A percentile compares a stretch with the other conserved stretches of the same genome.
Evolutionary conservation across 2,888 invertebrate species (phyloP).

Genomic region (Panopea generosa): DNA sequence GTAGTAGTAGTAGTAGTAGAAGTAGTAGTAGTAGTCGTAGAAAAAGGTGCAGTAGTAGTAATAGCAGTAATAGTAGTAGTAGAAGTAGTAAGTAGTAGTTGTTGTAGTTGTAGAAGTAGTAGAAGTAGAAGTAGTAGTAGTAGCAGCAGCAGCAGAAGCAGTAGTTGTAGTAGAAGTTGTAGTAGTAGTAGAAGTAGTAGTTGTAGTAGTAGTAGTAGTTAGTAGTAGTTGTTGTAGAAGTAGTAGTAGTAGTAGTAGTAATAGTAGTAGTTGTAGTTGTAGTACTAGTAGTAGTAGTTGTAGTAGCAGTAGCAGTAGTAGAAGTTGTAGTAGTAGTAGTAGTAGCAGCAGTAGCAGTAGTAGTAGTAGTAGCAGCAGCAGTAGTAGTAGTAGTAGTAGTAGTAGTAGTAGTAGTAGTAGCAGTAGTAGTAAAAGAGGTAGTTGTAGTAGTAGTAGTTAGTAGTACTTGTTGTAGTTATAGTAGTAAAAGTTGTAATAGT

Average conservation of each 20-base stretch:
- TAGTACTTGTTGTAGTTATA: conserved; percentile 3
- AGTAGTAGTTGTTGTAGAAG: background rate
- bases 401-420: conserved; percentile 17
- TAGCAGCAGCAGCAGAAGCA: no score
- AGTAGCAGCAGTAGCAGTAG: conserved; percentile 15
- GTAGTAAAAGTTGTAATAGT: background rate
- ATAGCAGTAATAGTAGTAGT: no score
- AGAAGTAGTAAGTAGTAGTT: no score
- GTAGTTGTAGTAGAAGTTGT: no score
- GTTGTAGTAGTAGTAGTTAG: conserved; percentile 4
- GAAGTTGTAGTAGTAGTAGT: conserved; percentile 39
- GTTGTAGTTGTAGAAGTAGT: no score
- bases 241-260: conserved; percentile 25
- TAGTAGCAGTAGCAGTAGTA: conserved; percentile 44
- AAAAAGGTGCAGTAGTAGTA: no score
- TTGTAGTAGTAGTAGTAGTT: no score
- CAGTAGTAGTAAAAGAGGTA: conserved; percentile 8
- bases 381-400: conserved; percentile 23
- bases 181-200: no score
- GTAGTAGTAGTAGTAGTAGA: conserved; percentile 4
- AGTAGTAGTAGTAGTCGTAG: no score
- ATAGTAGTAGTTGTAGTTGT: conserved; percentile 44
- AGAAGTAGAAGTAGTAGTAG: no score
- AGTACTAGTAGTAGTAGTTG: conserved; percentile 41
- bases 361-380: conserved; percentile 17